Evolutionary conservation across 2,113 vertebrate species (phyloP).

Genomic region (Sceloporus undulatus): DNA sequence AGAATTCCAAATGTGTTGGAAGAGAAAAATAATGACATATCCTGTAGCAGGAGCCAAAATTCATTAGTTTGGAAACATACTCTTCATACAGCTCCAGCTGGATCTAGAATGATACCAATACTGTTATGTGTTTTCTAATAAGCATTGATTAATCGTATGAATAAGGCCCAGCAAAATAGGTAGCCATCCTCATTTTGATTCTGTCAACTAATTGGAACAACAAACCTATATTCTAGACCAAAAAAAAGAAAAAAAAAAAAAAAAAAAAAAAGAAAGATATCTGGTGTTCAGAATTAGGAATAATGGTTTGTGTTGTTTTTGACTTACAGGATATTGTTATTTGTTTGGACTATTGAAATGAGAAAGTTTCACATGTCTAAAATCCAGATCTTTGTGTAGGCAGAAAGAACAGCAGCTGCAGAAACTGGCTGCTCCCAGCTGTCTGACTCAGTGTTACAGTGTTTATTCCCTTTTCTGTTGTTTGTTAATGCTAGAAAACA

Average conservation of each 20-base stretch:
- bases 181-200: background rate
- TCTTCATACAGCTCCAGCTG: background rate
- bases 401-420: background rate
- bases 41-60: background rate
- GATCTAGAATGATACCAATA: background rate
- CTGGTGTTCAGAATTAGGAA: background rate
- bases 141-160: background rate
- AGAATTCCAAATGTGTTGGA: background rate
- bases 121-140: background rate
- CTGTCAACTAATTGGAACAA: conserved; percentile 7
- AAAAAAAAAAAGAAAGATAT: background rate
- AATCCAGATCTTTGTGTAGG: background rate
- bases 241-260: background rate
- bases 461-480: background rate
- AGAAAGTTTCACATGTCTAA: background rate
- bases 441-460: background rate
- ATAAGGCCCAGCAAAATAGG: conserved; percentile 1
- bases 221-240: background rate
- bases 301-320: background rate
- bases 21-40: background rate
- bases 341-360: conserved; percentile 23
- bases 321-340: background rate
- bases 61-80: background rate
- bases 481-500: conserved; percentile 15
- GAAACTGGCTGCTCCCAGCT: background rate